Evolutionary conservation across 2,888 invertebrate genomes (phyloP).

Genomic region (Meloe dianella): DNA sequence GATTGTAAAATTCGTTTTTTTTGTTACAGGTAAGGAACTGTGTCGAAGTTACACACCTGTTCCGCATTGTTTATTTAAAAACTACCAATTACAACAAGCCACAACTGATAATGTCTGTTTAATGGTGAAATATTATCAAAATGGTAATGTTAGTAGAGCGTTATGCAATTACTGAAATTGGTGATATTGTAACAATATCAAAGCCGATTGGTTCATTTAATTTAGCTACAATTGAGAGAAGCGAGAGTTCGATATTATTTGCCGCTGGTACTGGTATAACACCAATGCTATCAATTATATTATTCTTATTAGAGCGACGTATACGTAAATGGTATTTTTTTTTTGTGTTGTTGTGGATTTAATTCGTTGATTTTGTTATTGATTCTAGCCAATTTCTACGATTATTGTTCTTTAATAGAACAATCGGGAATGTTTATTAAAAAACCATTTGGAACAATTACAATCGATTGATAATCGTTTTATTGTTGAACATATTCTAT

Average conservation of each 20-base stretch:
- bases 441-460: conserved; percentile 68
- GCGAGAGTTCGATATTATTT: conserved; percentile 65
- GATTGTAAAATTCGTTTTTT: conserved; percentile 32
- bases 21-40: conserved; percentile 73
- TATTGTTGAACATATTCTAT: conserved; percentile 71
- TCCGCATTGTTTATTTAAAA: conserved; percentile 61
- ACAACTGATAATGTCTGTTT: conserved; percentile 66
- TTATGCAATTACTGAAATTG: conserved; percentile 54
- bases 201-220: conserved; percentile 57
- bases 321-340: conserved; percentile 67
- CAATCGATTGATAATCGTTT: conserved; percentile 69
- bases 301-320: conserved; percentile 71
- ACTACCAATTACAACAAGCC: conserved; percentile 52
- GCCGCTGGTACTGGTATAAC: conserved; percentile 94
- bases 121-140: conserved; percentile 81
- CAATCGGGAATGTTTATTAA: conserved; percentile 80
- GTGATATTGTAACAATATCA: conserved; percentile 60
- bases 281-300: conserved; percentile 79
- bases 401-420: conserved; percentile 83
- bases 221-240: conserved; percentile 50
- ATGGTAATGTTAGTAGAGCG: conserved; percentile 75
- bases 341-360: neutral
- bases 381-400: conserved; percentile 69
- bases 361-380: neutral
- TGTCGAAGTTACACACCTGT: conserved; percentile 85